phyloP scores from a whole-genome alignment of 2,888 invertebrate species.

The Maniola hyperantus region DNA sequence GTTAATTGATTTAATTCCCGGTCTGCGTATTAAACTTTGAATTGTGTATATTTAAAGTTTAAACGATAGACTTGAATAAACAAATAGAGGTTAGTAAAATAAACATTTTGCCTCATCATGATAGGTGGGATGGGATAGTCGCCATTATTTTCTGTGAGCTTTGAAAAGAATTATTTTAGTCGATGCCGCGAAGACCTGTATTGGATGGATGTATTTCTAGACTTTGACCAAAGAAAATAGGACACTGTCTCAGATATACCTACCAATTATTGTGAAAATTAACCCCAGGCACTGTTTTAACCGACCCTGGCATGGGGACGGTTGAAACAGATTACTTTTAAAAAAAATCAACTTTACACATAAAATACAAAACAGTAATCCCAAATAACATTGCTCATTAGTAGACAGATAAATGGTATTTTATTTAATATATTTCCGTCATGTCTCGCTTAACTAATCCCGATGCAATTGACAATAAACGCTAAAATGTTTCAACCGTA shows the following conservation, averaged over 20 bases:
- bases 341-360: no score
- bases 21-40: not conserved
- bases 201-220: not conserved
- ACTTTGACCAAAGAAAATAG: not conserved
- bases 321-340: no score
- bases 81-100: slow-evolving; percentile 15
- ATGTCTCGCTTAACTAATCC: not conserved
- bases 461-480: no score
- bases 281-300: no score
- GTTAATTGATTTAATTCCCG: no score
- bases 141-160: slow-evolving; percentile 5
- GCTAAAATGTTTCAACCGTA: no score
- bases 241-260: not conserved
- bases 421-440: not conserved
- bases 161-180: slow-evolving; percentile 1
- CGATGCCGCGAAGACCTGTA: not conserved
- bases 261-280: not conserved
- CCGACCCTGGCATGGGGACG: no score
- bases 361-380: no score
- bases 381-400: no score
- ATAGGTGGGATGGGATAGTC: slow-evolving; percentile 2
- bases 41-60: not conserved
- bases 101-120: slow-evolving; percentile 8
- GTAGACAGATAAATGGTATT: no score
- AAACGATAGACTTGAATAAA: slow-evolving; percentile 10